phyloP scores from a whole-genome alignment of 2,888 invertebrate genomes.

The Meteorus cinctellus region DNA sequence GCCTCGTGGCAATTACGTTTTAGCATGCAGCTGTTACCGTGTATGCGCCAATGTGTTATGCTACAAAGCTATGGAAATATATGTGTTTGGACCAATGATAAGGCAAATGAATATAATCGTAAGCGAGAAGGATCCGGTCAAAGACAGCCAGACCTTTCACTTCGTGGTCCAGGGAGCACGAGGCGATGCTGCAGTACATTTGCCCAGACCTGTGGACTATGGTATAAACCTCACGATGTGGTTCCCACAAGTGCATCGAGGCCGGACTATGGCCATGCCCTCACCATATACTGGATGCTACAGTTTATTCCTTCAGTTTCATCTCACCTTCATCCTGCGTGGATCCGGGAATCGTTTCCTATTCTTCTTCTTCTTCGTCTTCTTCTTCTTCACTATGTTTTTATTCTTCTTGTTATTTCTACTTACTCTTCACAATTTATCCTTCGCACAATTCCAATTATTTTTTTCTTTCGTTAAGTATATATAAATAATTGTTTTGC shows the following conservation, averaged over 20 bases:
- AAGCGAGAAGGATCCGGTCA: conserved; percentile 43
- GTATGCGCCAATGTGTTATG: conserved; percentile 23
- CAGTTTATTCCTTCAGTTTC: conserved; percentile 39
- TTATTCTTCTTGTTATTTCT: conserved; percentile 33
- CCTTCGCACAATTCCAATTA: conserved; percentile 40
- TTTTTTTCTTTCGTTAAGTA: conserved; percentile 5
- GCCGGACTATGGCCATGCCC: conserved; percentile 33
- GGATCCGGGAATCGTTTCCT: conserved; percentile 43
- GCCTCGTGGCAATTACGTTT: conserved; percentile 24
- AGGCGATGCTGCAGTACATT: conserved; percentile 52
- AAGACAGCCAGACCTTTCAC: conserved; percentile 71
- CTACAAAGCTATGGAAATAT: conserved; percentile 23
- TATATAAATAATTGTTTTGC: conserved; percentile 15
- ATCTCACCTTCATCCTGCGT: conserved; percentile 33
- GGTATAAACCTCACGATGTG: conserved; percentile 31
- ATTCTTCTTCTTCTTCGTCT: conserved; percentile 25
- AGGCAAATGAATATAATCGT: conserved; percentile 31
- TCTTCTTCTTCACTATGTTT: not conserved
- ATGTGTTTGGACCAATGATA: conserved; percentile 28
- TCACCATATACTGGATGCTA: conserved; percentile 36
- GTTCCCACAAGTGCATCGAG: conserved; percentile 47
- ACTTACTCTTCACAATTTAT: conserved; percentile 17
- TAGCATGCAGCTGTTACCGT: conserved; percentile 27
- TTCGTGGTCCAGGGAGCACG: conserved; percentile 72
- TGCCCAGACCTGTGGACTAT: conserved; percentile 9